phyloP scores from a whole-genome alignment of 2,113 vertebrate species.

The Promerops cafer region DNA sequence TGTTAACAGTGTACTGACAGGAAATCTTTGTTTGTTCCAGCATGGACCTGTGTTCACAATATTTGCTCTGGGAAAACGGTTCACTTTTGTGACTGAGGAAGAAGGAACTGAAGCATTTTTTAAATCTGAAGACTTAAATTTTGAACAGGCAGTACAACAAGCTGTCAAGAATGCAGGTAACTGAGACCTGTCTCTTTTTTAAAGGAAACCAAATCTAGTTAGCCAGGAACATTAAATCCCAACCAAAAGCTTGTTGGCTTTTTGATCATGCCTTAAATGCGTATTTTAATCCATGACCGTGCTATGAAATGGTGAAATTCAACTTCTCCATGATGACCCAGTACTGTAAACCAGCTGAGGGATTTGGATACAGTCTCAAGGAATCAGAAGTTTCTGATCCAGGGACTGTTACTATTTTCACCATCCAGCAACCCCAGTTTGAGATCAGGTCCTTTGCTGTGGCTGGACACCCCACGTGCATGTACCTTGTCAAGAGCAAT shows the following conservation, averaged over 20 bases:
- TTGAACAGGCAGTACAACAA: slow-evolving; percentile 78
- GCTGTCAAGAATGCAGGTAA: slow-evolving; percentile 76
- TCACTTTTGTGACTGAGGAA: slow-evolving; percentile 80
- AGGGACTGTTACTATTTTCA: not conserved
- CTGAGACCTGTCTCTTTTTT: not conserved
- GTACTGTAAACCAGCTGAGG: not conserved
- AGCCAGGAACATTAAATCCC: not conserved
- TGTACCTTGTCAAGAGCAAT: not conserved
- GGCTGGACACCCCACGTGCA: not conserved
- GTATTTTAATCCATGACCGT: not conserved
- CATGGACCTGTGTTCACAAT: slow-evolving; percentile 82
- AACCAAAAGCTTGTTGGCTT: not conserved
- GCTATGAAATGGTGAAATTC: not conserved
- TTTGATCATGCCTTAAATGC: not conserved
- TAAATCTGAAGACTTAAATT: slow-evolving; percentile 77
- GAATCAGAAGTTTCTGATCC: not conserved
- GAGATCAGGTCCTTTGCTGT: not conserved
- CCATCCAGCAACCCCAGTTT: not conserved
- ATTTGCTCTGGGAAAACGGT: slow-evolving; percentile 72
- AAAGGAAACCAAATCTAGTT: not conserved
- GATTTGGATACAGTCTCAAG: not conserved
- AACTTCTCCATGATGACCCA: not conserved
- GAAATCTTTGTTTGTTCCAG: slow-evolving; percentile 58
- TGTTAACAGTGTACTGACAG: not conserved
- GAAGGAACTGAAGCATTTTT: slow-evolving; percentile 76